Evolutionary conservation across 2,888 invertebrate species (phyloP).

Genomic region (Chalcosyrphus nemorum): DNA sequence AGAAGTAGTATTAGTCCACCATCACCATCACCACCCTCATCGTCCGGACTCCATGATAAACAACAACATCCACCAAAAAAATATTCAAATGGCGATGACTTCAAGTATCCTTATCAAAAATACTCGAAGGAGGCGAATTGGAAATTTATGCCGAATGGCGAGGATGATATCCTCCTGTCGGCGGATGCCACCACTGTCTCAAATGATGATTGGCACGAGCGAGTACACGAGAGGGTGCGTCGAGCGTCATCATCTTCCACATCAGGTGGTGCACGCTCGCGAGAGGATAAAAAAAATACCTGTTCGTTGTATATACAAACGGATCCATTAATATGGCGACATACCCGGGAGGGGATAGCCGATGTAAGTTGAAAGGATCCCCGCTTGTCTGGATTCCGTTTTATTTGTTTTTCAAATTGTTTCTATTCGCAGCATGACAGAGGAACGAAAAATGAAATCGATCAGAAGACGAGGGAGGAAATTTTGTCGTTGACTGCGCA

Average conservation of each 20-base stretch:
- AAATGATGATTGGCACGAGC: slow-evolving; percentile 83
- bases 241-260: slow-evolving; percentile 82
- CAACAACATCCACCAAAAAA: slow-evolving; percentile 79
- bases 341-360: slow-evolving; percentile 91
- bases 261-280: slow-evolving; percentile 80
- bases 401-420: slow-evolving; percentile 54
- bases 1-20: slow-evolving; percentile 57
- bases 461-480: slow-evolving; percentile 97
- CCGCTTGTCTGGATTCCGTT: slow-evolving; percentile 28
- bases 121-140: slow-evolving; percentile 90
- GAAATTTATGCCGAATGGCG: slow-evolving; percentile 74
- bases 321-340: slow-evolving; percentile 98
- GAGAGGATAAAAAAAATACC: slow-evolving; percentile 91
- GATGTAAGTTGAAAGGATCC: slow-evolving; percentile 84
- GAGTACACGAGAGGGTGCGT: slow-evolving; percentile 83
- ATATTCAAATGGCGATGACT: slow-evolving; percentile 80
- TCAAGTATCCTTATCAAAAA: slow-evolving; percentile 86
- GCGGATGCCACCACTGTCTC: slow-evolving; percentile 65
- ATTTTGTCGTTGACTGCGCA: slow-evolving; percentile 98
- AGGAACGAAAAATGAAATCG: slow-evolving; percentile 86
- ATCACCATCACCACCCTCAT: slow-evolving; percentile 45
- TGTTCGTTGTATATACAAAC: slow-evolving; percentile 99
- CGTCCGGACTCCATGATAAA: slow-evolving; percentile 32
- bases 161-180: slow-evolving; percentile 56
- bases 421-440: slow-evolving; percentile 86